Evolutionary conservation across 2,888 invertebrate genomes (phyloP).

Genomic region (Clunio marinus): DNA sequence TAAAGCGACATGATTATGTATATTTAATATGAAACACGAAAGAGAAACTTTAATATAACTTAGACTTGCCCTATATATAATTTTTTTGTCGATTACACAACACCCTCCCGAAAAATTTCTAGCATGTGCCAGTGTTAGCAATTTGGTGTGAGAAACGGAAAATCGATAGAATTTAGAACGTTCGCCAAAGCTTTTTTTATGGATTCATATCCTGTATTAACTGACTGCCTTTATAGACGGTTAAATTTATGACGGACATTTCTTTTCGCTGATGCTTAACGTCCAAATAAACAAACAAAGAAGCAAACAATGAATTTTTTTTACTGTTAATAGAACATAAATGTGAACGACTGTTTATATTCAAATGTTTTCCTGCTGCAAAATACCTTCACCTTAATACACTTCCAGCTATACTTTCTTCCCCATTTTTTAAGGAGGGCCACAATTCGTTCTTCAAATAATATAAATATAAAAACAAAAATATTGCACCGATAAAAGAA

Average conservation of each 20-base stretch:
- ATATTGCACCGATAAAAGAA: constrained; percentile 8
- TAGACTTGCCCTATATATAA: constrained; percentile 26
- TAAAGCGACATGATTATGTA: constrained; percentile 36
- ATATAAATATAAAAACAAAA: not conserved
- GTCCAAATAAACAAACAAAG: constrained; percentile 38
- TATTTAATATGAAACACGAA: not conserved
- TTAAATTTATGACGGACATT: constrained; percentile 37
- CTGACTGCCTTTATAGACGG: constrained; percentile 14
- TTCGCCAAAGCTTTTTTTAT: constrained; percentile 26
- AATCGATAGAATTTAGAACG: not conserved
- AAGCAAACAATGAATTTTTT: constrained; percentile 37
- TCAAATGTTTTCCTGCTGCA: constrained; percentile 23
- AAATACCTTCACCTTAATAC: not conserved
- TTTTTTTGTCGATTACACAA: constrained; percentile 6
- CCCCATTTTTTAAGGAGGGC: not conserved
- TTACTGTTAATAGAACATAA: constrained; percentile 32
- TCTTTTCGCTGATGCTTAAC: constrained; percentile 31
- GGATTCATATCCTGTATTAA: constrained; percentile 38
- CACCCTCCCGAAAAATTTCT: constrained; percentile 13
- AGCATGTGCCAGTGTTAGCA: not conserved
- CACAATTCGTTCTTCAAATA: not conserved
- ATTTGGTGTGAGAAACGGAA: not conserved
- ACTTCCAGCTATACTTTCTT: not conserved
- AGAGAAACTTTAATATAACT: constrained; percentile 35
- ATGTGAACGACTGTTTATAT: constrained; percentile 9